Percentiles rank a stretch among this genome's conserved stretches.
phyloP scores from a whole-genome alignment of 1,140 invertebrate genomes.

The Drosophila orosa region DNA sequence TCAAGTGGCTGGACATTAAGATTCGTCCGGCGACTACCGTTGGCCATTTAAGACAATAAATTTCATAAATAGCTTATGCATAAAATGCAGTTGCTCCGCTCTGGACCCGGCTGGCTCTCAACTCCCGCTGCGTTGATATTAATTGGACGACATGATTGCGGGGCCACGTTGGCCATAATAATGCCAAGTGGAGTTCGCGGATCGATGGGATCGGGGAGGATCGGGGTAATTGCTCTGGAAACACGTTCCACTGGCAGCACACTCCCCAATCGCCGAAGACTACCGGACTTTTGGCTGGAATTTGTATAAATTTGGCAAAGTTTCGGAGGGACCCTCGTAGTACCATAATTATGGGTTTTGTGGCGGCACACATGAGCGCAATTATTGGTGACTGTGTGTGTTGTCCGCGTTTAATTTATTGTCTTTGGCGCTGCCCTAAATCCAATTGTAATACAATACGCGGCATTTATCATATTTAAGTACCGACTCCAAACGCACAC shows the following conservation, averaged over 20 bases:
- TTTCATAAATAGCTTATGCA: conserved; percentile 77
- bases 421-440: conserved; percentile 75
- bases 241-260: conserved; percentile 64
- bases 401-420: conserved; percentile 72
- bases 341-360: conserved; percentile 63
- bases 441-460: conserved; percentile 79
- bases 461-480: conserved; percentile 81
- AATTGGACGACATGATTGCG: conserved; percentile 84
- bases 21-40: conserved; percentile 59
- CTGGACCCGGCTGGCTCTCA: conserved; percentile 26
- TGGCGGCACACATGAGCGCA: conserved; percentile 58
- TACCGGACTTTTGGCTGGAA: conserved; percentile 46
- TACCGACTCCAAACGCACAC: conserved; percentile 64
- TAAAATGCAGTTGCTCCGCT: conserved; percentile 54
- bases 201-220: conserved; percentile 1
- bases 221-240: conserved; percentile 60
- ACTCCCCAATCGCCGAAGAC: conserved; percentile 65
- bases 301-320: conserved; percentile 80
- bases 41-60: conserved; percentile 76
- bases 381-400: conserved; percentile 76
- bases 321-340: conserved; percentile 24
- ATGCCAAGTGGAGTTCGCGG: conserved; percentile 35
- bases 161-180: conserved; percentile 80
- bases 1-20: conserved; percentile 57
- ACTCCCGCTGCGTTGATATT: conserved; percentile 82